Conservation (phyloP, 2,113 vertebrate species). For the Scatophagus argus region DNA sequence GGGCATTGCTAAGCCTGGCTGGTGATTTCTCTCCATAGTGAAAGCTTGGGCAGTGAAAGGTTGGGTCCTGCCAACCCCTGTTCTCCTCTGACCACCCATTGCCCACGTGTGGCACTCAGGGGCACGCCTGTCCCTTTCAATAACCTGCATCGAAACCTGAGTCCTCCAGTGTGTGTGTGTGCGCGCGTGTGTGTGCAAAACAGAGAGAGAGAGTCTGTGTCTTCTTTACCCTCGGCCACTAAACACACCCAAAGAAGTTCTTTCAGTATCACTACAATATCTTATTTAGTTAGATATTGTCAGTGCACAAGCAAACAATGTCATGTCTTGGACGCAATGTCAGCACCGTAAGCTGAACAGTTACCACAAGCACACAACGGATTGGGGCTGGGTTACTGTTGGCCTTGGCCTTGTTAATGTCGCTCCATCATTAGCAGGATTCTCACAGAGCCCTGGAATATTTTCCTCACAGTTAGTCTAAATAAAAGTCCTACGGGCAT, state of each 20-base stretch:
- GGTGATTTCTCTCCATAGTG: constrained; percentile 78
- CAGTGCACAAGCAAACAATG: constrained; percentile 33
- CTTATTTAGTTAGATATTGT: constrained; percentile 42
- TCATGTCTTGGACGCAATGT: constrained; percentile 14
- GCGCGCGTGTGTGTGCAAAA: background rate
- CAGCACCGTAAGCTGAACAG: constrained; percentile 15
- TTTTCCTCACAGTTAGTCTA: constrained; percentile 76
- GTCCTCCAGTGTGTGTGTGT: constrained; percentile 27
- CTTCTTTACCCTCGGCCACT: constrained; percentile 18
- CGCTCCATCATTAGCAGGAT: constrained; percentile 57
- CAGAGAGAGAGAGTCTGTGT: background rate
- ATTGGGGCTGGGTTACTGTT: constrained; percentile 11
- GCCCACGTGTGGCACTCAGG: constrained; percentile 76
- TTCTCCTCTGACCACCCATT: constrained; percentile 77
- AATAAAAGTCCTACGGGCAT: constrained; percentile 66
- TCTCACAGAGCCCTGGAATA: constrained; percentile 73
- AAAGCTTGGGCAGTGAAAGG: constrained; percentile 77
- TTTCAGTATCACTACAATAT: constrained; percentile 29
- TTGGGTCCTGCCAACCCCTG: constrained; percentile 78
- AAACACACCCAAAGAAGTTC: constrained; percentile 8
- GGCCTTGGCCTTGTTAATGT: constrained; percentile 48
- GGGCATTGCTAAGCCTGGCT: constrained; percentile 67
- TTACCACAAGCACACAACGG: constrained; percentile 49
- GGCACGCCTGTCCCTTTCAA: constrained; percentile 80
- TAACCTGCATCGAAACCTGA: constrained; percentile 74